A percentile compares a stretch with the other conserved stretches of the same genome.
phyloP scores from a whole-genome alignment of 2,888 invertebrate species.

The Acanthopleura granulata region DNA sequence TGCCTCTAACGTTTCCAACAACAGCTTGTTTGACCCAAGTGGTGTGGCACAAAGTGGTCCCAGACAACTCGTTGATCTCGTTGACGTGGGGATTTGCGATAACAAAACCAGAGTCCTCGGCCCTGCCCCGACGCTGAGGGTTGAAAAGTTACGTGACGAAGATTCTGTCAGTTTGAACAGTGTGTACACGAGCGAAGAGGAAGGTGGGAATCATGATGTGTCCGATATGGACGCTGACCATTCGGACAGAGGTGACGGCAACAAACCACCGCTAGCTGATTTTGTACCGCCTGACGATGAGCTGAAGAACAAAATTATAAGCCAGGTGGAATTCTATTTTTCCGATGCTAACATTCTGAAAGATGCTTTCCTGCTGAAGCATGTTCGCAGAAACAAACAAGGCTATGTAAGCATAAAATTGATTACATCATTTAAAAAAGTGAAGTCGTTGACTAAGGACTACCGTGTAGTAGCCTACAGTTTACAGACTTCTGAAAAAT shows the following conservation, averaged over 20 bases:
- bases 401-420: conserved; percentile 95
- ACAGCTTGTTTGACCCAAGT: neutral
- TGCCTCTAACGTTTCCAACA: neutral
- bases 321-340: conserved; percentile 91
- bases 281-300: conserved; percentile 63
- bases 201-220: neutral
- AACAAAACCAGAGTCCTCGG: neutral
- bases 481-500: conserved; percentile 80
- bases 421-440: conserved; percentile 94
- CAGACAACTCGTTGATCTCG: neutral
- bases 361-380: conserved; percentile 94
- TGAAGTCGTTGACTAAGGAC: conserved; percentile 93
- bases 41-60: neutral
- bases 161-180: conserved; percentile 3
- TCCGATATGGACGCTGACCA: conserved; percentile 15
- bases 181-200: conserved; percentile 9
- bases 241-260: conserved; percentile 13
- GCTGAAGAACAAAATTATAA: conserved; percentile 57
- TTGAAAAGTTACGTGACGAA: conserved; percentile 10
- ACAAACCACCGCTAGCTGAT: conserved; percentile 28
- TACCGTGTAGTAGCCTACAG: conserved; percentile 94
- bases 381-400: conserved; percentile 94
- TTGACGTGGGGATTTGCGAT: neutral
- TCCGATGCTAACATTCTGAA: conserved; percentile 95
- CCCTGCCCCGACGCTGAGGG: neutral